Percentiles rank a stretch among this genome's conserved stretches.
Evolutionary conservation across 2,888 invertebrate species (phyloP).

Genomic region (Tetramorium bicarinatum): DNA sequence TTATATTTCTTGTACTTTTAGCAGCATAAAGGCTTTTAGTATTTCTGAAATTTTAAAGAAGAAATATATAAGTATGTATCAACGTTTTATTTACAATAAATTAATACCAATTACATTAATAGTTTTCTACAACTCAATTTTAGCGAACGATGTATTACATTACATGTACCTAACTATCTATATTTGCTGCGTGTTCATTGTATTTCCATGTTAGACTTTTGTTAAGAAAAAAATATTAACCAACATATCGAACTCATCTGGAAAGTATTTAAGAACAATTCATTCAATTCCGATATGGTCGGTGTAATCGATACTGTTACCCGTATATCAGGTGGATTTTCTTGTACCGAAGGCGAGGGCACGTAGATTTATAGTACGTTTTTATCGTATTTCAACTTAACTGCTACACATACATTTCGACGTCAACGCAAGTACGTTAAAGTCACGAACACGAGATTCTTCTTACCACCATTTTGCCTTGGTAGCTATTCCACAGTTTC

Average conservation of each 20-base stretch:
- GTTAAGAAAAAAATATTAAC: background rate
- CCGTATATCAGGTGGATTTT: constrained; percentile 43
- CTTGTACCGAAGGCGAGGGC: constrained; percentile 26
- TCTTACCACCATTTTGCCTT: constrained; percentile 51
- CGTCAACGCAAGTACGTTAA: constrained; percentile 59
- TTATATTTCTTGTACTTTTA: constrained; percentile 3
- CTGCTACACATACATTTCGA: constrained; percentile 52
- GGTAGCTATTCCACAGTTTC: constrained; percentile 45
- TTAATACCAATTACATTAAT: background rate
- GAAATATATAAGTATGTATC: background rate
- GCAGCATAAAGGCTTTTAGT: background rate
- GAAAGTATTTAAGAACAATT: constrained; percentile 44
- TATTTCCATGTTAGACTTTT: background rate
- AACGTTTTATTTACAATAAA: background rate
- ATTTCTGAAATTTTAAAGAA: background rate
- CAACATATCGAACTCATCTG: background rate
- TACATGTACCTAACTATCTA: background rate
- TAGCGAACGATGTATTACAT: background rate
- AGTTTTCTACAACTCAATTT: background rate
- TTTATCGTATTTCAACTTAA: constrained; percentile 57
- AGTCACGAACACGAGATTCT: constrained; percentile 55
- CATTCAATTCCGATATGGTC: constrained; percentile 20
- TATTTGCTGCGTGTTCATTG: background rate
- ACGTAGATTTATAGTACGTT: constrained; percentile 52
- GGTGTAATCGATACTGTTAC: constrained; percentile 23